These are phyloP conservation scores for Garra rufa DNA, from an alignment of 2,113 vertebrate genomes.

Conservation along the genomic window DNA sequence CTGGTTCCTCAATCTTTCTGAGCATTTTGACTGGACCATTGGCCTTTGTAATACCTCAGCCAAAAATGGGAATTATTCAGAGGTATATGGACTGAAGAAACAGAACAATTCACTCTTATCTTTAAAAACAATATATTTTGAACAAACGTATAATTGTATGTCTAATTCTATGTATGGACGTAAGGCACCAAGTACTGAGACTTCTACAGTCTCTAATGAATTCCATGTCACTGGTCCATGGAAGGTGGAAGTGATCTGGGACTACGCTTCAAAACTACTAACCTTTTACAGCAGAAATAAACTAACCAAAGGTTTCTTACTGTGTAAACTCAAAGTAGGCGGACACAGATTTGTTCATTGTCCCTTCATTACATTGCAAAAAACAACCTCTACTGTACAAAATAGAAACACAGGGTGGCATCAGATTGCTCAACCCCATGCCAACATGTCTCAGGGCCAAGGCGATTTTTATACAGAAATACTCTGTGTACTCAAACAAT, in stretches of 20 bases:
- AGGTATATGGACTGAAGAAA: conserved; percentile 51
- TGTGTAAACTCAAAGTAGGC: conserved; percentile 14
- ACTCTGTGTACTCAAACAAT: conserved; percentile 2
- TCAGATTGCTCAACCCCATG: too few species aligned
- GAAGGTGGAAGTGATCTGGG: conserved; percentile 60
- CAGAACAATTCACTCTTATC: conserved; percentile 46
- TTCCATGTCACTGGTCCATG: background rate
- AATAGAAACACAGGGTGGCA: background rate
- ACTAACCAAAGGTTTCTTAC: conserved; percentile 45
- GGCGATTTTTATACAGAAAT: background rate
- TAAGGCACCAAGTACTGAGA: too few species aligned
- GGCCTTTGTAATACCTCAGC: conserved; percentile 56
- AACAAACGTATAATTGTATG: too few species aligned
- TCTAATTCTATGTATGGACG: too few species aligned
- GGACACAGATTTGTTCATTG: background rate
- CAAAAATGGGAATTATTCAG: rapidly evolving
- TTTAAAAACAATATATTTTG: too few species aligned
- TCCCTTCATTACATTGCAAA: conserved; percentile 56
- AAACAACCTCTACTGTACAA: background rate
- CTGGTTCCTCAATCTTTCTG: conserved; percentile 57
- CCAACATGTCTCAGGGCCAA: background rate
- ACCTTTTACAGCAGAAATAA: conserved; percentile 60
- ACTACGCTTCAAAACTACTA: conserved; percentile 18
- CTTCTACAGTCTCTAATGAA: background rate
- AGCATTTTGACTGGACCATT: conserved; percentile 54